Evolutionary conservation across 2,113 vertebrate genomes (phyloP).

Genomic region (Phyllostomus discolor): DNA sequence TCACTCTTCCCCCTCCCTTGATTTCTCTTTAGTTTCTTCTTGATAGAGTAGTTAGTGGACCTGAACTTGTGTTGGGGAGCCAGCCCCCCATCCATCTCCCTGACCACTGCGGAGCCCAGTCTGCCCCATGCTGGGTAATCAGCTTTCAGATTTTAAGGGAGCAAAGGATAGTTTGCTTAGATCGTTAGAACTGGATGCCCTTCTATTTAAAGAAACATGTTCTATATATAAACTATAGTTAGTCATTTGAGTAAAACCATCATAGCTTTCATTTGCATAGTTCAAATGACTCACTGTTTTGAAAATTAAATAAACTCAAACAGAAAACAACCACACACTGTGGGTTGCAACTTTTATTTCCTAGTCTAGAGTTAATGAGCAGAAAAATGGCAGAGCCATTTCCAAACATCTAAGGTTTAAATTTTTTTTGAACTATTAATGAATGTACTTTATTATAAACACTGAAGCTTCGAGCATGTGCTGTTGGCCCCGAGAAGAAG

Average conservation of each 20-base stretch:
- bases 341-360: slow-evolving; percentile 17
- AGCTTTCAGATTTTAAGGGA: not conserved
- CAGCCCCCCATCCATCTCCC: fast-evolving
- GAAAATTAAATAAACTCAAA: slow-evolving; percentile 64
- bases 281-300: slow-evolving; percentile 65
- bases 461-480: not conserved
- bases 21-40: not conserved
- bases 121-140: not conserved
- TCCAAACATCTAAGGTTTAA: not conserved
- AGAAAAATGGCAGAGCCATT: not conserved
- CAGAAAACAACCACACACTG: slow-evolving; percentile 45
- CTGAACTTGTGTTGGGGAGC: not conserved
- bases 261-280: slow-evolving; percentile 55
- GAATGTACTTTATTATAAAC: not conserved
- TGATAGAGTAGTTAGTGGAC: fast-evolving
- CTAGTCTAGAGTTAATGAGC: slow-evolving; percentile 20
- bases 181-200: not conserved
- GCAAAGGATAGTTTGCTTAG: not conserved
- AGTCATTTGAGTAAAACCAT: slow-evolving; percentile 49
- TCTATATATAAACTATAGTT: slow-evolving; percentile 46
- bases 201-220: slow-evolving; percentile 45
- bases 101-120: not conserved
- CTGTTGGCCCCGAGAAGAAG: not conserved
- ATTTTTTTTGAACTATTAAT: not conserved
- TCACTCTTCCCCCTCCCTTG: too few relatives aligned